phyloP scores from a whole-genome alignment of 2,888 invertebrate genomes.

The Sarcophaga variegata region DNA sequence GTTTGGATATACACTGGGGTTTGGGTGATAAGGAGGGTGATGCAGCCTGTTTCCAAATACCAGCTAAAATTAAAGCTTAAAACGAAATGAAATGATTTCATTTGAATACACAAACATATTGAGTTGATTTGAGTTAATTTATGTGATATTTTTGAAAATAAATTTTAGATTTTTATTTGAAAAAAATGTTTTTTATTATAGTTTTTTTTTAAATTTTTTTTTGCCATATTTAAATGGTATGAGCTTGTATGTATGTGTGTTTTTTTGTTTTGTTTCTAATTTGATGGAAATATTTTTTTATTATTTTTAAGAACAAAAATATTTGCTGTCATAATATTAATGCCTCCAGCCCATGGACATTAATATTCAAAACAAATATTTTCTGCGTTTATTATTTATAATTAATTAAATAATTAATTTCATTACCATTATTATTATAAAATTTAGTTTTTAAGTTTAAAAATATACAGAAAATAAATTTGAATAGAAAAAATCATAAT shows the following conservation, averaged over 20 bases:
- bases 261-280: slow-evolving; percentile 9
- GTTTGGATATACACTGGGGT: slow-evolving; percentile 86
- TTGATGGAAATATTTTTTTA: slow-evolving; percentile 10
- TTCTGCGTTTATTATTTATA: slow-evolving; percentile 26
- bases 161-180: slow-evolving; percentile 1
- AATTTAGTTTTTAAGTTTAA: slow-evolving; percentile 29
- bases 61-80: slow-evolving; percentile 84
- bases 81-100: background rate
- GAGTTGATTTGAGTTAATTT: too few relatives aligned
- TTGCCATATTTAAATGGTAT: slow-evolving; percentile 69
- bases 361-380: slow-evolving; percentile 58
- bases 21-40: slow-evolving; percentile 82
- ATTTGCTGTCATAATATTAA: slow-evolving; percentile 56
- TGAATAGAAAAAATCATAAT: slow-evolving; percentile 3
- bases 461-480: slow-evolving; percentile 4
- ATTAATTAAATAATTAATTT: slow-evolving; percentile 21
- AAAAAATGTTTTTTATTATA: slow-evolving; percentile 42
- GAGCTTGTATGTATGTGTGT: slow-evolving; percentile 29
- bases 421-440: slow-evolving; percentile 20
- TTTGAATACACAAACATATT: background rate
- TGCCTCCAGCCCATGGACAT: slow-evolving; percentile 63
- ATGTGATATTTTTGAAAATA: slow-evolving; percentile 45
- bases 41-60: slow-evolving; percentile 86
- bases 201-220: slow-evolving; percentile 70
- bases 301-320: slow-evolving; percentile 16